Base-by-base conservation (phyloP, 2,888 invertebrate genomes). In the Blastobasis adustella region DNA sequence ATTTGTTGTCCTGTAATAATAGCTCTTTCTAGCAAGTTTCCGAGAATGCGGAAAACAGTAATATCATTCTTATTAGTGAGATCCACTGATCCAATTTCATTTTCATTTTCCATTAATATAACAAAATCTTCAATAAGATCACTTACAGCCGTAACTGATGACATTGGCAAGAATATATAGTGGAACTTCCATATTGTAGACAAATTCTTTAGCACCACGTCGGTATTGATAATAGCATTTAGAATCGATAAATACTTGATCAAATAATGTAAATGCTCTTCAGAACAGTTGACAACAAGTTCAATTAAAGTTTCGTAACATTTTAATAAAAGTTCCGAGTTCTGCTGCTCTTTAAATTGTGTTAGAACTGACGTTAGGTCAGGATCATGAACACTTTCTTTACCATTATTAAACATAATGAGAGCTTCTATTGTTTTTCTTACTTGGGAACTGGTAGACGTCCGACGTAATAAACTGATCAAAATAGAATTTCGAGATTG, bases 161-260 rank as follows among this genome's bases (percentile, higher is more conserved):
- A 77, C 69, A 87, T 79, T 1, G 85, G 81, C 54, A 88, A 67
- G 68, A 75, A 85, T 60, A 88, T 73, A 50, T 88, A 88, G 56
- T 85, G 81, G 56, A 84, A 88, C 60, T 86, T 88, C 87, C 87
- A 88, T 47, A 73, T 76, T 9, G 81, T 66, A 41, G 85, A 75
- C 49, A 87, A 65, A 60, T 87, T 84, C 59, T 82, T 85, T 36
- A 85, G 68, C 50, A 78, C 69, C 44, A 80, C 66, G 57, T 74
- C 77, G 38, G 75, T 65, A 61, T 83, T 80, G 49, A 82, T 67
- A 47, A 88, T 66, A 45, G 79, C 70, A 60, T 79, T 82, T 42
- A 88, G 58, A 50, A 79, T 61, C 37, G 74, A 71, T 54, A 85
- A 61, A 54, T 72, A 67, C 55, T 66, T 72, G 4, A 79, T 59